Evolutionary conservation across 2,797 vertebrate genomes (phyloP).

Genomic region (Limnodromus scolopaceus): DNA sequence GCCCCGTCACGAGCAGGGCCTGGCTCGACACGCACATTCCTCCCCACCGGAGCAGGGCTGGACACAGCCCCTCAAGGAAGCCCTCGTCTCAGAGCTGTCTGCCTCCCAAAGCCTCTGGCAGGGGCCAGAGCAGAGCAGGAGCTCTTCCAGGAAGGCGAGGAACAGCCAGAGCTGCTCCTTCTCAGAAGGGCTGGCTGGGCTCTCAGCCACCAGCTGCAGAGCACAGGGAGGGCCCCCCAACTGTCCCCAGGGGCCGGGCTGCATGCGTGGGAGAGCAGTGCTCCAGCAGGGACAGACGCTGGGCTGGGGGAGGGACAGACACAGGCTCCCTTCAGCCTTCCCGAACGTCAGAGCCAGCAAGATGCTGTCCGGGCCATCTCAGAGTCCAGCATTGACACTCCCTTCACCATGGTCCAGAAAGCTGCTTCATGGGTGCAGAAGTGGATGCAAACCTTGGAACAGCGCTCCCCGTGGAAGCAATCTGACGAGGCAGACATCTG

Average conservation of each 20-base stretch:
- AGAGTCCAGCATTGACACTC: fast-evolving
- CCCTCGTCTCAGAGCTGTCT: neutral
- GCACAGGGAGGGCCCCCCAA: neutral
- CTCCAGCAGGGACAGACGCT: fast-evolving
- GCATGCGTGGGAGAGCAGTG: neutral
- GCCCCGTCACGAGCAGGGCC: neutral
- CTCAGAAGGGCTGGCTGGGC: neutral
- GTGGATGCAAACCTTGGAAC: neutral
- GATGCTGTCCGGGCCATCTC: fast-evolving
- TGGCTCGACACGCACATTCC: neutral
- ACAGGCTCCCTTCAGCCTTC: neutral
- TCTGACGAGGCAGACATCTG: fast-evolving
- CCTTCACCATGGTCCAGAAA: fast-evolving
- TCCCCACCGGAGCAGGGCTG: fast-evolving
- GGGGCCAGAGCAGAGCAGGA: neutral
- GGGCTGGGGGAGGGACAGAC: neutral
- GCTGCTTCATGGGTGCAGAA: neutral
- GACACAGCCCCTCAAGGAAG: neutral
- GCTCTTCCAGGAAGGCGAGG: constrained; percentile 29
- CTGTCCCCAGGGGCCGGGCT: neutral
- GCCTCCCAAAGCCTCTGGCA: constrained; percentile 15
- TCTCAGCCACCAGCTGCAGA: neutral
- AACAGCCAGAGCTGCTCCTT: neutral
- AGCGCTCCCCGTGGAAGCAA: neutral
- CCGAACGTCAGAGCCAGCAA: fast-evolving